These are phyloP conservation scores for Amphiprion clarkii DNA, from an alignment of 2,797 vertebrate genomes.

Conservation along the genomic window DNA sequence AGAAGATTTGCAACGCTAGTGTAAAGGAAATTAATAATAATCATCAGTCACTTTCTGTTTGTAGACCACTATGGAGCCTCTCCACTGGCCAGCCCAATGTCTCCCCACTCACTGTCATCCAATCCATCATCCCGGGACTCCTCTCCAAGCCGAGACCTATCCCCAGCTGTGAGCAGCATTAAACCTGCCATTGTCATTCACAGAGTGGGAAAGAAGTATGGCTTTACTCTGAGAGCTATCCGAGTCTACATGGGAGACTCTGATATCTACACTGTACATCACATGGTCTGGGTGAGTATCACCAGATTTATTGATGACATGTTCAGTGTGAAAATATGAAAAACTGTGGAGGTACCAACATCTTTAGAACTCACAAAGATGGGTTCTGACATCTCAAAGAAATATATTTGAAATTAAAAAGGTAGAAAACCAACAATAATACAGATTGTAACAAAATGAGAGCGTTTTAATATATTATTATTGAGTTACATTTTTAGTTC, in stretches of 20 bases:
- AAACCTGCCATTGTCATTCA: slow-evolving; percentile 94
- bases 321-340: too few relatives aligned
- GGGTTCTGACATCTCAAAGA: neutral
- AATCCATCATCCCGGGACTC: slow-evolving; percentile 98
- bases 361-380: neutral
- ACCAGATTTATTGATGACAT: neutral
- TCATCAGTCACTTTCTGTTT: neutral
- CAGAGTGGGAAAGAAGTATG: slow-evolving; percentile 96
- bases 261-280: slow-evolving; percentile 96
- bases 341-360: too few relatives aligned
- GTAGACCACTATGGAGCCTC: slow-evolving; percentile 94
- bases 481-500: too few relatives aligned
- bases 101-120: slow-evolving; percentile 96
- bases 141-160: slow-evolving; percentile 95
- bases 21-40: too few relatives aligned
- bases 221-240: slow-evolving; percentile 97
- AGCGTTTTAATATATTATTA: too few relatives aligned
- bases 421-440: too few relatives aligned
- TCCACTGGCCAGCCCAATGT: slow-evolving; percentile 97
- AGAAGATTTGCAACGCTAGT: too few relatives aligned
- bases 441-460: too few relatives aligned
- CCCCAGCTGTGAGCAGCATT: slow-evolving; percentile 87
- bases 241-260: slow-evolving; percentile 97
- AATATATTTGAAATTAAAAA: too few relatives aligned
- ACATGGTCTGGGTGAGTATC: slow-evolving; percentile 97